Conservation (phyloP, 1,140 invertebrate species). For the Tetragnatha versicolor region DNA sequence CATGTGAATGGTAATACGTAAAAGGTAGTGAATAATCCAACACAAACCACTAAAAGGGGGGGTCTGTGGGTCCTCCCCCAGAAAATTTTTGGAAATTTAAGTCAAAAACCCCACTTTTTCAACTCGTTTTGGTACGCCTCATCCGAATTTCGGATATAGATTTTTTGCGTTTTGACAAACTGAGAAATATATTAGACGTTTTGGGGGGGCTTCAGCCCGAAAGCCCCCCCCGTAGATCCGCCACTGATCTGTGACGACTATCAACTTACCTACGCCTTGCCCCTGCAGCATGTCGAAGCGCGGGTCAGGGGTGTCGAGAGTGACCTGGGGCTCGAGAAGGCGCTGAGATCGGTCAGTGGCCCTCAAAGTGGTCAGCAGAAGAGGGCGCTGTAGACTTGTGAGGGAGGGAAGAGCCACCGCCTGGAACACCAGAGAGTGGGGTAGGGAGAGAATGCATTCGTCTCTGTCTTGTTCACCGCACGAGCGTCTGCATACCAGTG, state of each 20-base stretch:
- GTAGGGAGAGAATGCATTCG: constrained; percentile 62
- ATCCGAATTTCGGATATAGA: neutral
- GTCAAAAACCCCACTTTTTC: neutral
- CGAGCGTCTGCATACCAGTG: constrained; percentile 60
- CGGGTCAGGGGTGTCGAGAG: constrained; percentile 15
- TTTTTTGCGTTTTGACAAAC: neutral
- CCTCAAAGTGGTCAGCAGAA: constrained; percentile 52
- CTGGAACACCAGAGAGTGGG: constrained; percentile 63
- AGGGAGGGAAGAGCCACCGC: constrained; percentile 62
- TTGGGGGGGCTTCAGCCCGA: neutral
- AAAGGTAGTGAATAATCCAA: too few species aligned
- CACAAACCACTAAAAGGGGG: too few species aligned
- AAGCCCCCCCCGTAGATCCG: neutral
- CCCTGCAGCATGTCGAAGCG: constrained; percentile 51
- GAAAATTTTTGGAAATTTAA: neutral
- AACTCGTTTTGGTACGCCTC: neutral
- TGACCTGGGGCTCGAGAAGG: constrained; percentile 36
- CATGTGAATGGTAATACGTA: too few species aligned
- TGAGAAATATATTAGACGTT: neutral
- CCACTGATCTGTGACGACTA: neutral
- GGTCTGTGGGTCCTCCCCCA: too few species aligned
- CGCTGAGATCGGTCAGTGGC: neutral
- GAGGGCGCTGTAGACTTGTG: constrained; percentile 52
- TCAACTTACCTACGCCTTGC: constrained; percentile 53
- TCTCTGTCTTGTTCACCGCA: constrained; percentile 60